Conservation (phyloP, 2,113 vertebrate species). For the Callaeas wilsoni region DNA sequence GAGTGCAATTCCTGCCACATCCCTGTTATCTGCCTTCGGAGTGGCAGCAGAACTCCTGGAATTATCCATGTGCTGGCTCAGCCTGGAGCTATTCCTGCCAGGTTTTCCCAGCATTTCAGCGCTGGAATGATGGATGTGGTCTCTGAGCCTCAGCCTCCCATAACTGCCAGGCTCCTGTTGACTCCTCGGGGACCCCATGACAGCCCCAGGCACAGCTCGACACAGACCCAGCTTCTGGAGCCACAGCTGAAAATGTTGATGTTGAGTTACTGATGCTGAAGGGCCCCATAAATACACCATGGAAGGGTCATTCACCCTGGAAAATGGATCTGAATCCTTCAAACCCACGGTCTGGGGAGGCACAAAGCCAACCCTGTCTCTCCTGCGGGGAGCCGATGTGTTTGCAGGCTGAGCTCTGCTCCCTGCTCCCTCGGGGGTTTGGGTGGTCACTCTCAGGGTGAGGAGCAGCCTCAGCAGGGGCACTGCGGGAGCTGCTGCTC, state of each 20-base stretch:
- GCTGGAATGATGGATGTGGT: background rate
- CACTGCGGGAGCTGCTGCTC: background rate
- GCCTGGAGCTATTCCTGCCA: background rate
- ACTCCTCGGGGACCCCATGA: background rate
- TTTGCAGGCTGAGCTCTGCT: background rate
- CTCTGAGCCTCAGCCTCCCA: background rate
- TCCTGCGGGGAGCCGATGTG: background rate
- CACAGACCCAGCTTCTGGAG: background rate
- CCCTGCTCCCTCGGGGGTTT: background rate
- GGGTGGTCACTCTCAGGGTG: fast-evolving
- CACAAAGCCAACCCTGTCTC: background rate
- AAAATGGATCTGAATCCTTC: background rate
- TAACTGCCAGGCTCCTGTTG: background rate
- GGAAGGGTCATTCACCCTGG: background rate
- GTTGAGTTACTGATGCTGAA: background rate
- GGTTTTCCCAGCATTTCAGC: background rate
- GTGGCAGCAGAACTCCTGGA: background rate
- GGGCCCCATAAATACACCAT: background rate
- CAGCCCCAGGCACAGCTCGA: background rate
- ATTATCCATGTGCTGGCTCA: background rate
- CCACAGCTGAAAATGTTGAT: background rate
- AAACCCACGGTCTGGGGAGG: background rate
- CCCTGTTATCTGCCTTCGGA: fast-evolving
- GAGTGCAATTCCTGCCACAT: fast-evolving
- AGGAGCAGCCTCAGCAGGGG: background rate